These are phyloP conservation scores for Leucoma salicis DNA, from an alignment of 2,888 invertebrate genomes.

Conservation along the genomic window DNA sequence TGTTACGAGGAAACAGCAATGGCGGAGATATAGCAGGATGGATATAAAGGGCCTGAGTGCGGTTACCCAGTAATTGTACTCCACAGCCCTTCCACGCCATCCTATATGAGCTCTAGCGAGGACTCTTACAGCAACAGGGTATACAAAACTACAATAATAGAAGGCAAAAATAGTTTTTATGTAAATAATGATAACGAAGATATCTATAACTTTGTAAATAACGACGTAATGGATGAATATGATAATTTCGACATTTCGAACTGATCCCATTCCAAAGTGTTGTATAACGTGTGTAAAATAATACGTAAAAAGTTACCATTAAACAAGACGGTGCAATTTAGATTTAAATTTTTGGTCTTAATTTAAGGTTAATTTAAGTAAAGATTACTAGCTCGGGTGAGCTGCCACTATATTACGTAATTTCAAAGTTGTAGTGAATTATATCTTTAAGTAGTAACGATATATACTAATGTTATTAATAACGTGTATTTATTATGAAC, in stretches of 20 bases:
- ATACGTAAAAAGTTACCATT: conserved; percentile 44
- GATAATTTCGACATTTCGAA: conserved; percentile 38
- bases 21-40: conserved; percentile 72
- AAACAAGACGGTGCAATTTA: conserved; percentile 55
- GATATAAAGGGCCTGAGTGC: conserved; percentile 25
- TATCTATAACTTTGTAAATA: conserved; percentile 57
- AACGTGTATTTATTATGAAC: too few relatives aligned
- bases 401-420: conserved; percentile 33
- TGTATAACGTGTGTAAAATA: conserved; percentile 48
- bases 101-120: conserved; percentile 53
- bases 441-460: conserved; percentile 26
- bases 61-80: conserved; percentile 64
- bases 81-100: conserved; percentile 71
- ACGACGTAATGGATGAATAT: conserved; percentile 52
- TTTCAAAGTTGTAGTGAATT: conserved; percentile 20
- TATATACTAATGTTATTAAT: conserved; percentile 12
- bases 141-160: conserved; percentile 67
- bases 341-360: conserved; percentile 30
- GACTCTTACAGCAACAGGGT: conserved; percentile 73
- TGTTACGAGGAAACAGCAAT: conserved; percentile 55
- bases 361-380: conserved; percentile 12
- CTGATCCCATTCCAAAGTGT: conserved; percentile 71
- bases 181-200: conserved; percentile 45
- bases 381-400: conserved; percentile 26
- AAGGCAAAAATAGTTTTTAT: conserved; percentile 53